Evolutionary conservation across 2,113 vertebrate genomes (phyloP), one percentile per base, ranked within the genome.

Genomic region (Sisor rabdophorus): DNA sequence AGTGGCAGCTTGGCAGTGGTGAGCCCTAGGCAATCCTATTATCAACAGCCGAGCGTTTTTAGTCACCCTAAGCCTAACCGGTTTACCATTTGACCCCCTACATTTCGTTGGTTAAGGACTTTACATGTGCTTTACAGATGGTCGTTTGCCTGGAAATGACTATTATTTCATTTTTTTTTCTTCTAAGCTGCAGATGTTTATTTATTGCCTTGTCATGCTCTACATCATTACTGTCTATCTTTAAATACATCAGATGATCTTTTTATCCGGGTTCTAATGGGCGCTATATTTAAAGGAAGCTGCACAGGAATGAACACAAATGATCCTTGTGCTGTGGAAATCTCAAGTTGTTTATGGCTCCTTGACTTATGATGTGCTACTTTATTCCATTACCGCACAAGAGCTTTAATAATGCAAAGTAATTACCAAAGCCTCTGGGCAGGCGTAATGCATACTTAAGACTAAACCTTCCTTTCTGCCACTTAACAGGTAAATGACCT

Each of bases 381-480:
- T 86, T 89, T 82, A 90, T 91, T 89, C 88, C 86, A 90, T 91
- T 89, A 88, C 86, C 81, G 84, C 79, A 52, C 65, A 85, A 84
- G 81, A 86, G 85, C 85, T 87, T 91, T 86, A 91, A 90, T 90
- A 90, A 91, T 91, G 89, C 85, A 89, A 88, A 89, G 88, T 88
- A 90, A 92, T 92, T 90, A 90, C 83, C 80, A 71, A 76, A 71
- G 72, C 82, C 80, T 75, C 50, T 65, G 75, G 82, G 74, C 60
- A 61, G 67, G 52, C 82, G 82, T 84, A 81, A 82, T 79, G 71
- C 67, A 81, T 81, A 75, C 79, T 82, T 76, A 77, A 82, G 68
- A 71, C 53, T 80, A 87, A 44, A 83, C 79, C 82, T 71, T 76
- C 78, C 75, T 84, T 83, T 83, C 83, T 85, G 36, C 77, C 84